Percentiles rank a stretch among this genome's conserved stretches.
Evolutionary conservation across 2,888 invertebrate species (phyloP).

Genomic region (Leptura quadrifasciata): DNA sequence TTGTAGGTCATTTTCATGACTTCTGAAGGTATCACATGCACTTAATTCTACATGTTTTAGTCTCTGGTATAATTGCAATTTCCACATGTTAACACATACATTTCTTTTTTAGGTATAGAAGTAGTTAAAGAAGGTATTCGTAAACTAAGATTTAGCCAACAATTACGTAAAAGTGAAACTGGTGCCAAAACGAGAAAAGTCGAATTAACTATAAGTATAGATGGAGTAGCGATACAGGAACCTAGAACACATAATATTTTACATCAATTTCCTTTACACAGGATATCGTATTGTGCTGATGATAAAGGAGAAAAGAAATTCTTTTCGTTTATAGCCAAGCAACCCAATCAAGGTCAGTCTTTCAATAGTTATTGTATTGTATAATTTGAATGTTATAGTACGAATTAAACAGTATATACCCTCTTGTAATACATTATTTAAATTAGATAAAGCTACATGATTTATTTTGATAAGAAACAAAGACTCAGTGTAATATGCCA

Average conservation of each 20-base stretch:
- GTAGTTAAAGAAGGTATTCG: constrained; percentile 98
- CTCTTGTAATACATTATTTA: too few species aligned
- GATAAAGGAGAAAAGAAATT: constrained; percentile 98
- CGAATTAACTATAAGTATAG: constrained; percentile 97
- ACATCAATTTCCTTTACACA: constrained; percentile 96
- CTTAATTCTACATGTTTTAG: too few species aligned
- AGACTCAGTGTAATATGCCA: too few species aligned
- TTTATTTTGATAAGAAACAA: too few species aligned
- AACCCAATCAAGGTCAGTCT: constrained; percentile 72
- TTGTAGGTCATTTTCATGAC: too few species aligned
- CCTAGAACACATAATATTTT: constrained; percentile 87
- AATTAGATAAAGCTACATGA: too few species aligned
- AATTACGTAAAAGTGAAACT: constrained; percentile 92
- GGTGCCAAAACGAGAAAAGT: constrained; percentile 93
- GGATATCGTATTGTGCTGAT: constrained; percentile 99
- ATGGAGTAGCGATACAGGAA: constrained; percentile 94
- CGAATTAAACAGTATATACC: too few species aligned
- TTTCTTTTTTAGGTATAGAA: constrained; percentile 81
- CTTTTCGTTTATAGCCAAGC: constrained; percentile 96
- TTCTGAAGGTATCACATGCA: too few species aligned
- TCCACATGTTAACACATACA: too few species aligned
- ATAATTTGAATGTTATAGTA: neutral
- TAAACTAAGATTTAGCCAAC: constrained; percentile 95
- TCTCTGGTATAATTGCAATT: too few species aligned
- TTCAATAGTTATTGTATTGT: neutral